Percentiles rank a stretch among this genome's conserved stretches.
Conservation (phyloP, 2,888 invertebrate species). For the Danaus chrysippus region DNA sequence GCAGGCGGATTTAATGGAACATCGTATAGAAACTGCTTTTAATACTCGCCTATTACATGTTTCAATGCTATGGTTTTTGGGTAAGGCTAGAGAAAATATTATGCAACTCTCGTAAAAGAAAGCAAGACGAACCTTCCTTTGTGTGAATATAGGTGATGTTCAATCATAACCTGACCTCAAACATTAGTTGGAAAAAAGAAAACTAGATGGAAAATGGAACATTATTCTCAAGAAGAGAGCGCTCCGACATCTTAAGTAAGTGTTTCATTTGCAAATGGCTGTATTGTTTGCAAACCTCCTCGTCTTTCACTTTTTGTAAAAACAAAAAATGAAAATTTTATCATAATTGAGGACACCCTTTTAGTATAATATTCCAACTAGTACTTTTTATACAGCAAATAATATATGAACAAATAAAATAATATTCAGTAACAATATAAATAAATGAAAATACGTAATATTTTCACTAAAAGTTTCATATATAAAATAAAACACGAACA, state of each 20-base stretch:
- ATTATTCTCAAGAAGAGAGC: constrained; percentile 22
- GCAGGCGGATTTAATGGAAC: constrained; percentile 2
- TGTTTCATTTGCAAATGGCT: constrained; percentile 36
- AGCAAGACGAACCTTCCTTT: neutral
- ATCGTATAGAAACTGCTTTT: constrained; percentile 8
- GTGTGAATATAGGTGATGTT: neutral
- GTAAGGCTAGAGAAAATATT: neutral
- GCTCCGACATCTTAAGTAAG: constrained; percentile 24
- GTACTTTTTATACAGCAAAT: no score
- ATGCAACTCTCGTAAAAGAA: neutral
- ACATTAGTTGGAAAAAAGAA: neutral
- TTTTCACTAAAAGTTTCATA: no score
- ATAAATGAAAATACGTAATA: no score
- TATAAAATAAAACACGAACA: no score
- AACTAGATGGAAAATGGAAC: constrained; percentile 11
- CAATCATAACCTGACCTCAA: constrained; percentile 5
- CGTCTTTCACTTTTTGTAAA: constrained; percentile 26
- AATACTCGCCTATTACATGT: neutral
- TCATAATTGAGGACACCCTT: constrained; percentile 3
- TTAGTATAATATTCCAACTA: neutral
- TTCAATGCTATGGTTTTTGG: neutral
- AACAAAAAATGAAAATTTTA: constrained; percentile 18
- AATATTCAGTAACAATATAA: no score
- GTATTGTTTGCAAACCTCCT: constrained; percentile 32
- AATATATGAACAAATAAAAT: no score